Base-by-base conservation (phyloP, 2,888 invertebrate genomes). In the Liodrosophila aerea region DNA sequence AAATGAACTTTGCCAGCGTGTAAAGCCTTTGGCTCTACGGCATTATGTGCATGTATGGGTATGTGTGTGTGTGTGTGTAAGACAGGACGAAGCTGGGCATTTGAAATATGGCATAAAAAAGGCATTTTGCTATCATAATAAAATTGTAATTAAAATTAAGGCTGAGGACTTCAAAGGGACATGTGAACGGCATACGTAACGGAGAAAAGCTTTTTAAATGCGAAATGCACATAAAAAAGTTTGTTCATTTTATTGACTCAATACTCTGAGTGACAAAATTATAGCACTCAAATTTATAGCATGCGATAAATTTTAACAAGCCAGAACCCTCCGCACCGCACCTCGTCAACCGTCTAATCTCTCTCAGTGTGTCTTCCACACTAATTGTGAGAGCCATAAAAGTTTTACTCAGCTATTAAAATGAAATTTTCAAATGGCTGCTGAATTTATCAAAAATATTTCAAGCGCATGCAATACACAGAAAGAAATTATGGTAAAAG, bases 261-360 rank as follows among this genome's bases (percentile, higher is more conserved):
- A 64, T 56, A 16, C 39, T 63, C 52, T n/a, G n/a, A 70, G 73
- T 75, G 77, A 75, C 81, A 77, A 77, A 77, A 73, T 76, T 73
- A 70, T 76, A 59, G 61, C 80, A 67, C 70, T 77, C 67, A 64
- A 76, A 67, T 81, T 77, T 76, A 78, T 78, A 58, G 77, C 77
- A 77, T 77, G 78, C 78, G 62, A 78, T 81, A 76, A 81, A 81
- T 73, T 76, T 73, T 57, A 76, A 81, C 73, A 76, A 77, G 77
- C 60, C 51, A 18, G 40, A 37, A 46, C 46, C 15, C 30, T 22
- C 41, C n/a, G 11, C 12, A 9, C 16, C 29, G 16, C 40, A 27
- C 37, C 36, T 30, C 27, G 33, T 15, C 27, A n/a, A n/a, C n/a
- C n/a, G n/a, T n/a, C n/a, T n/a, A n/a, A n/a, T n/a, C n/a, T n/a